These are phyloP conservation scores for Paratrypauchen microcephalus DNA, from an alignment of 2,797 vertebrate species.

Conservation along the genomic window DNA sequence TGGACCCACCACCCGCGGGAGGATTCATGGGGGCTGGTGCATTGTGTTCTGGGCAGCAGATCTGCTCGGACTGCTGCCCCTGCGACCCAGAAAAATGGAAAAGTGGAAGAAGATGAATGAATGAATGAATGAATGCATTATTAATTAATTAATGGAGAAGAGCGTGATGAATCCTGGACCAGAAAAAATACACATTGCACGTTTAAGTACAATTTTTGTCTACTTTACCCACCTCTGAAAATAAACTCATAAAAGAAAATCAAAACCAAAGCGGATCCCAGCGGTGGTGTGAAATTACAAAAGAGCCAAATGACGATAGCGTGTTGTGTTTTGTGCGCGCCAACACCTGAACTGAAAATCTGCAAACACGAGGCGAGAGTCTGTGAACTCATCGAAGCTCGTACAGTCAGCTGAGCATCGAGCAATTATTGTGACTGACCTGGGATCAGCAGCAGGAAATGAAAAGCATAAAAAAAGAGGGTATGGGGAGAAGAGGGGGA, in stretches of 20 bases:
- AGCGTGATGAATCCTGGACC: no score
- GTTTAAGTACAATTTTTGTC: background rate
- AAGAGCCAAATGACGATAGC: conserved; percentile 19
- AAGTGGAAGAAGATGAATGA: no score
- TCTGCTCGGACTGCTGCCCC: no score
- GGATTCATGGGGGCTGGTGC: no score
- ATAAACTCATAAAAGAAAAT: conserved; percentile 15
- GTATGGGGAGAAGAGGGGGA: conserved; percentile 16
- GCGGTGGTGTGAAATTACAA: conserved; percentile 14
- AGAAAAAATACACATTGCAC: no score
- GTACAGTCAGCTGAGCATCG: conserved; percentile 49
- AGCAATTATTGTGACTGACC: conserved; percentile 60
- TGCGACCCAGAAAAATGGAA: no score
- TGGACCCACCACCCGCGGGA: no score
- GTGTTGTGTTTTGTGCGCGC: conserved; percentile 3
- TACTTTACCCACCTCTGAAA: background rate
- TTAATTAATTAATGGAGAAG: no score
- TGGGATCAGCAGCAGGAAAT: conserved; percentile 65
- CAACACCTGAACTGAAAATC: conserved; percentile 14
- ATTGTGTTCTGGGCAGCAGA: no score
- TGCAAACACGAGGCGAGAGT: conserved; percentile 11
- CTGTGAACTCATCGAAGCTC: conserved; percentile 31
- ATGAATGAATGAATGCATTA: no score
- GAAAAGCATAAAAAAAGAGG: conserved; percentile 56
- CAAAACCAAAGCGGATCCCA: conserved; percentile 4